Evolutionary conservation across 2,888 invertebrate genomes (phyloP).

Genomic region (Periphyllus acericola): DNA sequence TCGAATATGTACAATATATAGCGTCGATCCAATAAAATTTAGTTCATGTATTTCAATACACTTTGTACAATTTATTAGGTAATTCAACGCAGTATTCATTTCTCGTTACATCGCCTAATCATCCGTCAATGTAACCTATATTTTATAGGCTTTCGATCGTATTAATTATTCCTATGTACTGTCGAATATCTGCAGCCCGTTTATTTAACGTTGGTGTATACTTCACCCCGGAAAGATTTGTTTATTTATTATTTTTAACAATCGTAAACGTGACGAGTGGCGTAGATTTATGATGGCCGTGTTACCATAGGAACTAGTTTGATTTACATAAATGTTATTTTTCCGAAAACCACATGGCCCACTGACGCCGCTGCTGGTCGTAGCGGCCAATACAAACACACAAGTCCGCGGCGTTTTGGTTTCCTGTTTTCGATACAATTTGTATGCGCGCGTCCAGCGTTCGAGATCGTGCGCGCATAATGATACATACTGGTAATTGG

Average conservation of each 20-base stretch:
- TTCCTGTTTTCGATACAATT: constrained; percentile 32
- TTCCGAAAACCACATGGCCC: constrained; percentile 48
- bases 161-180: background rate
- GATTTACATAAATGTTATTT: constrained; percentile 56
- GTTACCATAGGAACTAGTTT: constrained; percentile 38
- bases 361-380: background rate
- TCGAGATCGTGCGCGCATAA: background rate
- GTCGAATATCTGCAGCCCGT: too few relatives aligned
- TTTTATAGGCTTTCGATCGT: background rate
- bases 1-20: too few relatives aligned
- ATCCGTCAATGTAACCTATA: background rate
- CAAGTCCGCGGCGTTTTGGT: constrained; percentile 23
- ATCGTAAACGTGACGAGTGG: constrained; percentile 26
- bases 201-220: background rate
- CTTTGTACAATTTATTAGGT: background rate
- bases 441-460: background rate
- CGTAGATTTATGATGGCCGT: constrained; percentile 41
- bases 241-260: constrained; percentile 46
- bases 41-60: too few relatives aligned
- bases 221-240: constrained; percentile 16
- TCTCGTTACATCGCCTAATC: background rate
- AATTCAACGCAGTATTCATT: background rate
- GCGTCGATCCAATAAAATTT: too few relatives aligned
- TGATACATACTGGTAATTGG: background rate
- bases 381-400: constrained; percentile 17